Evolutionary conservation across 2,888 invertebrate genomes (phyloP).

Genomic region (Dromius quadrimaculatus): DNA sequence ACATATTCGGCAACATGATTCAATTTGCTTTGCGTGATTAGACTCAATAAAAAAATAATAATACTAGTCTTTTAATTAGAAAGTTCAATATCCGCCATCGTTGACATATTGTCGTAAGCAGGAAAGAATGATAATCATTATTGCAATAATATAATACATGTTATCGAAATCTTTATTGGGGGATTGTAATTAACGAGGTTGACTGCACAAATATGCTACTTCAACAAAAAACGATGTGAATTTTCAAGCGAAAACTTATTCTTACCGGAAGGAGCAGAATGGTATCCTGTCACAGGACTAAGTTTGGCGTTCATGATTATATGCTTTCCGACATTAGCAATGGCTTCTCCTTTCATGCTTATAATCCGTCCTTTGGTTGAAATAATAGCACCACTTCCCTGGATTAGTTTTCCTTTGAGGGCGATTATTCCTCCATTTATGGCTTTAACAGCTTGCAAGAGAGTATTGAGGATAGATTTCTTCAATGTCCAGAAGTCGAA

Average conservation of each 20-base stretch:
- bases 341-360: conserved; percentile 82
- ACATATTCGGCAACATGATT: too few relatives aligned
- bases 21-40: too few relatives aligned
- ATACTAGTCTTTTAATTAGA: conserved; percentile 39
- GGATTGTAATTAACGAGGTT: too few relatives aligned
- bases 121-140: too few relatives aligned
- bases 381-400: conserved; percentile 81
- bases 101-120: too few relatives aligned
- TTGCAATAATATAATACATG: too few relatives aligned
- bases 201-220: too few relatives aligned
- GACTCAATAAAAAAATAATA: too few relatives aligned
- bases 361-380: conserved; percentile 77
- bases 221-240: too few relatives aligned
- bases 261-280: conserved; percentile 43
- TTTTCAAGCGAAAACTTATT: too few relatives aligned
- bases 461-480: conserved; percentile 83
- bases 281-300: conserved; percentile 61
- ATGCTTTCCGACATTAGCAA: conserved; percentile 82
- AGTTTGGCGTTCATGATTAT: conserved; percentile 82
- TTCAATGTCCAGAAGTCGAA: conserved; percentile 77
- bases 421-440: conserved; percentile 89
- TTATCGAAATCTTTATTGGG: too few relatives aligned
- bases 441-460: conserved; percentile 89
- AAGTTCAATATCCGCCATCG: conserved; percentile 38
- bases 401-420: conserved; percentile 88